These are phyloP conservation scores for Macrobrachium nipponense DNA, from an alignment of 1,140 invertebrate species.

Conservation along the genomic window DNA sequence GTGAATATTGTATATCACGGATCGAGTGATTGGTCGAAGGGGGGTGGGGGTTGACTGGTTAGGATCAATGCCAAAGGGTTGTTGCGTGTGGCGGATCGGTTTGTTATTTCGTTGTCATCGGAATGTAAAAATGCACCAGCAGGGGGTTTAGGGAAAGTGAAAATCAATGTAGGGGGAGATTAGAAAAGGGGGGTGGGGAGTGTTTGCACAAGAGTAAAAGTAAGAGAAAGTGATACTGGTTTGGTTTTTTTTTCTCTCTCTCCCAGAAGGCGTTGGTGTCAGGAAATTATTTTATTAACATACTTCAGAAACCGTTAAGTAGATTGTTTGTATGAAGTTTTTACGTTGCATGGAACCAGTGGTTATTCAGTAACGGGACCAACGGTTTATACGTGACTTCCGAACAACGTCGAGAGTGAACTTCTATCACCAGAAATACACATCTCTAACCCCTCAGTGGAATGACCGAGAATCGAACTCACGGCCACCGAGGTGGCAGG, in stretches of 20 bases:
- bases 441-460: too few species aligned
- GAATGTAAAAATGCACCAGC: slow-evolving; percentile 43
- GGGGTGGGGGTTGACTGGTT: not conserved
- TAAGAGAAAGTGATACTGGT: not conserved
- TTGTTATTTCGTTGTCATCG: slow-evolving; percentile 57
- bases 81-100: slow-evolving; percentile 40
- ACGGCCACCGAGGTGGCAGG: too few species aligned
- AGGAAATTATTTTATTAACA: too few species aligned
- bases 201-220: not conserved
- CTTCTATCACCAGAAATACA: too few species aligned
- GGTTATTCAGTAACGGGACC: too few species aligned
- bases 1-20: not conserved
- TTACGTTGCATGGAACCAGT: too few species aligned
- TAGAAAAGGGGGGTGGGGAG: not conserved
- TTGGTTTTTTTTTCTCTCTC: not conserved
- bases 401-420: too few species aligned
- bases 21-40: not conserved
- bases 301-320: too few species aligned
- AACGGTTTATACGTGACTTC: too few species aligned
- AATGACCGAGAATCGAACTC: too few species aligned
- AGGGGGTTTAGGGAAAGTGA: slow-evolving; percentile 11
- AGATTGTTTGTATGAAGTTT: too few species aligned
- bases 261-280: not conserved
- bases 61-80: slow-evolving; percentile 11
- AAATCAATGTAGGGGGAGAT: slow-evolving; percentile 35